Conservation (phyloP, 2,888 invertebrate species). For the Globia sparganii region DNA sequence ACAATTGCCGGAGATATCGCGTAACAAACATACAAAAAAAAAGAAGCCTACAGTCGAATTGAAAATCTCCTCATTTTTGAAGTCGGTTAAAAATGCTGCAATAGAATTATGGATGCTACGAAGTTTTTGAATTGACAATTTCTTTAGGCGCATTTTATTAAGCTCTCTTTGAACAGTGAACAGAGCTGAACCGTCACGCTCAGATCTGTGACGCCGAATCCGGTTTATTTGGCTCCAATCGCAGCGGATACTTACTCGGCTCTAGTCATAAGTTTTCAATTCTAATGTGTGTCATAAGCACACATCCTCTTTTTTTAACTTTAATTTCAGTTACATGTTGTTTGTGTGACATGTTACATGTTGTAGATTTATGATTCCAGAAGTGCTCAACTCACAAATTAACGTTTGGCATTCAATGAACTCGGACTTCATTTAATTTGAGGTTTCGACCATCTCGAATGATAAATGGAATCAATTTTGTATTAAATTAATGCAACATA, state of each 20-base stretch:
- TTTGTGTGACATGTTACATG: too few species aligned
- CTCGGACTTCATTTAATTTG: slow-evolving; percentile 30
- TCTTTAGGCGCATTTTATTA: not conserved
- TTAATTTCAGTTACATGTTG: not conserved
- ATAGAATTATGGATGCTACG: not conserved
- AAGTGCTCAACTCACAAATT: not conserved
- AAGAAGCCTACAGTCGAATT: too few species aligned
- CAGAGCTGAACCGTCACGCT: not conserved
- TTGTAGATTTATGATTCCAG: not conserved
- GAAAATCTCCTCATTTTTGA: too few species aligned
- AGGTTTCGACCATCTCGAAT: slow-evolving; percentile 14
- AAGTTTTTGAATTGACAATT: not conserved
- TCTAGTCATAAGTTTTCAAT: not conserved
- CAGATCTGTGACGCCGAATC: not conserved
- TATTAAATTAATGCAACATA: slow-evolving; percentile 34
- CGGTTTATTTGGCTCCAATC: not conserved
- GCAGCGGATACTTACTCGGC: not conserved
- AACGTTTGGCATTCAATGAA: not conserved
- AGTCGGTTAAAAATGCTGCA: too few species aligned
- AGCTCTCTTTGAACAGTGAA: not conserved
- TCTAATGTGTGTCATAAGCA: not conserved
- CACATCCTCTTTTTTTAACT: not conserved
- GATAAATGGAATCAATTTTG: slow-evolving; percentile 34
- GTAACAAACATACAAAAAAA: too few species aligned
- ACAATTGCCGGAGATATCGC: too few species aligned